phyloP scores from a whole-genome alignment of 2,888 invertebrate genomes.

The Meloe dianella region DNA sequence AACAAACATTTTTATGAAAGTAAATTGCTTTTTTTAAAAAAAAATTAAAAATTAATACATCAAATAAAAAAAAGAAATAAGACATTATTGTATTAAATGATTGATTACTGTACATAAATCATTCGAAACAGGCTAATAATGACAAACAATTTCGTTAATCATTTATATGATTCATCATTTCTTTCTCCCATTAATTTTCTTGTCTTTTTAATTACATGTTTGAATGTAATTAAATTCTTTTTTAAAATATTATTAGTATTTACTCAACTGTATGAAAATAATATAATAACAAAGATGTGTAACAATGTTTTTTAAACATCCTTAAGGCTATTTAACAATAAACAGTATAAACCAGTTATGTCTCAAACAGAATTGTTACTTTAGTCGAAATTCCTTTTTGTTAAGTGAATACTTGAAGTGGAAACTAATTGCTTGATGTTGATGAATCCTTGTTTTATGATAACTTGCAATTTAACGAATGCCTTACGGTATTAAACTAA shows the following conservation, averaged over 20 bases:
- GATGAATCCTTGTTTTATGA: conserved; percentile 21
- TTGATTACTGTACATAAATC: neutral
- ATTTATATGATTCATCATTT: neutral
- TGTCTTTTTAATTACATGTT: neutral
- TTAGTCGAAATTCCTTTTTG: conserved; percentile 31
- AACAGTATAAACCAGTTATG: conserved; percentile 29
- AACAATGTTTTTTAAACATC: conserved; percentile 20
- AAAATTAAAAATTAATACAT: neutral
- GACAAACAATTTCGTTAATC: conserved; percentile 9
- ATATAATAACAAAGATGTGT: conserved; percentile 24
- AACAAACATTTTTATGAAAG: neutral
- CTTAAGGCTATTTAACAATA: conserved; percentile 21
- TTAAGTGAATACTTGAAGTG: conserved; percentile 32
- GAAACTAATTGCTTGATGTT: conserved; percentile 37
- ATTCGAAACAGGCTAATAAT: neutral
- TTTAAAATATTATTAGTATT: conserved; percentile 8
- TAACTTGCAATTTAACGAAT: neutral
- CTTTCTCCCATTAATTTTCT: neutral
- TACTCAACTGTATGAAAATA: conserved; percentile 6
- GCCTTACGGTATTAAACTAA: neutral
- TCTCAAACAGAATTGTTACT: conserved; percentile 33
- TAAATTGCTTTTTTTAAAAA: neutral
- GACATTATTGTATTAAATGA: neutral
- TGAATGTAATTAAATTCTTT: conserved; percentile 23
- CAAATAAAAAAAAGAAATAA: neutral